phyloP scores from a whole-genome alignment of 1,140 invertebrate genomes.

The Bombus vancouverensis region DNA sequence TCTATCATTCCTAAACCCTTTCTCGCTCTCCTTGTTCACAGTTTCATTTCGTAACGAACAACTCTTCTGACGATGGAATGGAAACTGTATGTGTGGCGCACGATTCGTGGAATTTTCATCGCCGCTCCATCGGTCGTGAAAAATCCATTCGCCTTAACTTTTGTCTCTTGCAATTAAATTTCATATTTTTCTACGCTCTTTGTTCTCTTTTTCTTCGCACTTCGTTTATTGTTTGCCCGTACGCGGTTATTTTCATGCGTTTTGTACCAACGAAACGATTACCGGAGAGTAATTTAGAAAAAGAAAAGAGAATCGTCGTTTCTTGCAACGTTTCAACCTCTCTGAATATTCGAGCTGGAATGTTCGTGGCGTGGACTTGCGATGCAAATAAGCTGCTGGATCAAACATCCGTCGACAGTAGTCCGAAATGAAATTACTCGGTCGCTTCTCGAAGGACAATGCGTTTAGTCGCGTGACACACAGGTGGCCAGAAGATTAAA shows the following conservation, averaged over 20 bases:
- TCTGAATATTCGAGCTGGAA: not conserved
- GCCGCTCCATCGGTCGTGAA: not conserved
- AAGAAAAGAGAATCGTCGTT: not conserved
- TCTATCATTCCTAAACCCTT: not conserved
- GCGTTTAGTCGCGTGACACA: slow-evolving; percentile 35
- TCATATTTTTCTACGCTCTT: not conserved
- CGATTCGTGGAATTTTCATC: slow-evolving; percentile 3
- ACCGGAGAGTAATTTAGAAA: not conserved
- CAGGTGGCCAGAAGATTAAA: slow-evolving; percentile 52
- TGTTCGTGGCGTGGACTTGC: no score
- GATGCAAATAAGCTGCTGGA: slow-evolving; percentile 38
- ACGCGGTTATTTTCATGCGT: not conserved
- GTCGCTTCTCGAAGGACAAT: slow-evolving; percentile 45
- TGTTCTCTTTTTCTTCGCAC: not conserved
- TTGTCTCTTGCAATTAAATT: slow-evolving; percentile 11
- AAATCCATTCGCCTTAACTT: slow-evolving; percentile 25
- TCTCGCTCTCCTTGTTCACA: not conserved
- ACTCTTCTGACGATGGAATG: slow-evolving; percentile 30
- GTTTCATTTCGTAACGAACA: slow-evolving; percentile 47
- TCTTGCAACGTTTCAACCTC: not conserved
- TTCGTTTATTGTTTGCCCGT: not conserved
- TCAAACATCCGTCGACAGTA: slow-evolving; percentile 5
- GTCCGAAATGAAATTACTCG: slow-evolving; percentile 52
- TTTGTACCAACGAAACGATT: not conserved
- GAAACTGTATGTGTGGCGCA: slow-evolving; percentile 3